phyloP scores from a whole-genome alignment of 2,888 invertebrate species.

The Chaitophorus viminalis region DNA sequence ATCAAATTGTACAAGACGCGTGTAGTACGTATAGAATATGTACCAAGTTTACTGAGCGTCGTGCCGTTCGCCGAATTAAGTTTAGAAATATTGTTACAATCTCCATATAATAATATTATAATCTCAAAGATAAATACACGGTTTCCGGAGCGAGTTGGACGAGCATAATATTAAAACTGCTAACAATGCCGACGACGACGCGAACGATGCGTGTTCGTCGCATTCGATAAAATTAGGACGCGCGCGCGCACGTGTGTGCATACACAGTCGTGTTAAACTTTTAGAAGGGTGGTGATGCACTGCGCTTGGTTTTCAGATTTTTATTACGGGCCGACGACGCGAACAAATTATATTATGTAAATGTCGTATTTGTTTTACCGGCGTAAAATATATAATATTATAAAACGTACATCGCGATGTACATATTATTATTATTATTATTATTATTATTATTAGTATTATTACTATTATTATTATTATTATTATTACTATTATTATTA shows the following conservation, averaged over 20 bases:
- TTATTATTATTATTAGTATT: no score
- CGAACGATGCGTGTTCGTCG: not conserved
- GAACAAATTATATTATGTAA: constrained; percentile 37
- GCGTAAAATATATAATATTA: not conserved
- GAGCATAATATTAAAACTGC: not conserved
- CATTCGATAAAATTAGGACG: not conserved
- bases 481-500: no score
- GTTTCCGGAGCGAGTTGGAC: not conserved
- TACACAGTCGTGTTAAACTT: not conserved
- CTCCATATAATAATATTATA: not conserved
- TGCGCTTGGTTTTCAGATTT: not conserved
- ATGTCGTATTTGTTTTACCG: constrained; percentile 40
- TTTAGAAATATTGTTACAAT: not conserved
- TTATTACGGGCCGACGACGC: constrained; percentile 1
- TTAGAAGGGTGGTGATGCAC: not conserved
- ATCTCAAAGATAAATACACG: constrained; percentile 19
- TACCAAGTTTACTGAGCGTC: no score
- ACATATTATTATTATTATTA: no score
- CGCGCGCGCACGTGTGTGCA: not conserved
- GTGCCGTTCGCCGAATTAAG: not conserved
- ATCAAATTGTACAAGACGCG: not conserved
- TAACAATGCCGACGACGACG: not conserved
- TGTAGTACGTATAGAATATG: no score
- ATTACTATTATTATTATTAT: no score
- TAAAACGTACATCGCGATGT: not conserved